These are phyloP conservation scores for Cercopithecus mitis DNA, from an alignment of 2,797 vertebrate species.

Conservation along the genomic window DNA sequence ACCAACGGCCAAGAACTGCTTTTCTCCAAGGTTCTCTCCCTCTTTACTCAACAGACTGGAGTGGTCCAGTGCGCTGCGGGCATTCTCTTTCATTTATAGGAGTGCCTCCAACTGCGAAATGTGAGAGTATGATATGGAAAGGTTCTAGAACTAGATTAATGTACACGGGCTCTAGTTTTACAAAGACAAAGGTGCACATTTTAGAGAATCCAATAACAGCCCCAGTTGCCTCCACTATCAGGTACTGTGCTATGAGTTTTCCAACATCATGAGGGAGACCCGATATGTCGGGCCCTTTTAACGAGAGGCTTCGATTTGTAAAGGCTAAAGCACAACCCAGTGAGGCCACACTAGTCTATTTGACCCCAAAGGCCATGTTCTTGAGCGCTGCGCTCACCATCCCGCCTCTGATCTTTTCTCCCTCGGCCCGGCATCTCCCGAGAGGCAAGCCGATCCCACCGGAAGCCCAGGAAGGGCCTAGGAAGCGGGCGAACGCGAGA, in stretches of 20 bases:
- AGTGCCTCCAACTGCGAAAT: neutral
- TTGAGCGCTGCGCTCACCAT: accelerated
- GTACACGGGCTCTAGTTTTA: neutral
- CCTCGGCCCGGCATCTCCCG: accelerated
- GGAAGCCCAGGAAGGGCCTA: neutral
- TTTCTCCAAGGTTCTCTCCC: neutral
- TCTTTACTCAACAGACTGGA: neutral
- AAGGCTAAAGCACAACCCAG: neutral
- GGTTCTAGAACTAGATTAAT: neutral
- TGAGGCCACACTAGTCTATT: neutral
- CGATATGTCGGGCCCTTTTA: neutral
- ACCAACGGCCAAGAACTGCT: neutral
- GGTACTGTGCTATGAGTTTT: neutral
- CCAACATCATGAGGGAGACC: neutral
- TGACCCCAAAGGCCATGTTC: neutral
- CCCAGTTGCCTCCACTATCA: neutral
- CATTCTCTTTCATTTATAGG: neutral
- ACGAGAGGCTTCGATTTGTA: neutral
- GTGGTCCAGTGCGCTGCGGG: neutral
- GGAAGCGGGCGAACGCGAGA: neutral
- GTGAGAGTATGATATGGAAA: neutral
- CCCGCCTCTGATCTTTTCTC: neutral
- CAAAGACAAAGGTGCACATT: neutral
- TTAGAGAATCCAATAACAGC: neutral
- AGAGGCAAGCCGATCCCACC: neutral